A percentile compares a stretch with the other conserved stretches of the same genome.
phyloP scores from a whole-genome alignment of 2,797 vertebrate genomes.

The Xiphophorus birchmanni region DNA sequence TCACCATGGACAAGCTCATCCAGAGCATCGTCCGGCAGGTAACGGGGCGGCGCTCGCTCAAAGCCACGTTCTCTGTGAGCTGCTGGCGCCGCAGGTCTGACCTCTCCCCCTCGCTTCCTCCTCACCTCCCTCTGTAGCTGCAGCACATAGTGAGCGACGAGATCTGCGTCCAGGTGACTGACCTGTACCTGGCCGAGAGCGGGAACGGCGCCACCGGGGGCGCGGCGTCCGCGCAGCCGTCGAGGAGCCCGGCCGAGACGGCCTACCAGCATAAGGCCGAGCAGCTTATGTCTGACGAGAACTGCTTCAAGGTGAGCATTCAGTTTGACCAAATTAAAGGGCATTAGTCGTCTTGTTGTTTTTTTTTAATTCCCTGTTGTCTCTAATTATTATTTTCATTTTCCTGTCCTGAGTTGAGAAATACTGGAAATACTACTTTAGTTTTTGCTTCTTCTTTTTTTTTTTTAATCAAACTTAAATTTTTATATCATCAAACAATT shows the following conservation, averaged over 20 bases:
- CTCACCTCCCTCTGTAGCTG: conserved; percentile 76
- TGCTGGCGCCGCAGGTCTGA: too few species aligned
- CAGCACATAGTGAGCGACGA: conserved; percentile 99
- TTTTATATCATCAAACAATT: neutral
- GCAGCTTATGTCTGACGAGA: conserved; percentile 97
- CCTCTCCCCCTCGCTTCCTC: too few species aligned
- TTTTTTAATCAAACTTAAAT: too few species aligned
- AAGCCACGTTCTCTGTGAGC: too few species aligned
- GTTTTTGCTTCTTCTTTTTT: neutral
- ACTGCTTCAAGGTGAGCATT: conserved; percentile 93
- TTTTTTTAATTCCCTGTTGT: neutral
- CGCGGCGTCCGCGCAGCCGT: conserved; percentile 82
- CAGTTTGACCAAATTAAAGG: neutral
- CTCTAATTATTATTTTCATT: neutral
- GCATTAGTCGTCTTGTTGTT: neutral
- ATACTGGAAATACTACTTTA: neutral
- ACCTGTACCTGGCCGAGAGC: conserved; percentile 92
- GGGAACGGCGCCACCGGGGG: conserved; percentile 87
- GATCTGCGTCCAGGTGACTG: conserved; percentile 95
- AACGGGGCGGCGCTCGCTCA: neutral
- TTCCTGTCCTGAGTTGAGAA: neutral
- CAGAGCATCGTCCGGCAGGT: conserved; percentile 99
- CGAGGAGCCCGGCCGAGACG: conserved; percentile 82
- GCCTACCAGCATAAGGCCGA: conserved; percentile 93
- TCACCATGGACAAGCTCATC: conserved; percentile 99